A percentile compares a stretch with the other conserved stretches of the same genome.
Conservation (phyloP, 2,797 vertebrate species). For the Pachyuromys duprasi region DNA sequence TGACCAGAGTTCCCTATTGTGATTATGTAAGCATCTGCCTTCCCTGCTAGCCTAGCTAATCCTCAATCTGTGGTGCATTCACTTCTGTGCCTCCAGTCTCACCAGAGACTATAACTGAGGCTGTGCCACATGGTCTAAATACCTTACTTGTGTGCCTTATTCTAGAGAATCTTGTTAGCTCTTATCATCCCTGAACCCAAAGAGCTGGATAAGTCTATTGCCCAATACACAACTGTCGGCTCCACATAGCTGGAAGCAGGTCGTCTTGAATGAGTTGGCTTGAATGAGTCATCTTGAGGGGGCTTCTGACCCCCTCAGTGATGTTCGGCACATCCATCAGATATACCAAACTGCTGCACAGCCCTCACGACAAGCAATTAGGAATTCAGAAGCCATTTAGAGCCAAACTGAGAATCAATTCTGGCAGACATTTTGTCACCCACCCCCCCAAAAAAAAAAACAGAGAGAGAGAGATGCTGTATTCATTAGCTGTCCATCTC, state of each 20-base stretch:
- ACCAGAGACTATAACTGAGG: background rate
- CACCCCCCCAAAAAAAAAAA: background rate
- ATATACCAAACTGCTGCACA: background rate
- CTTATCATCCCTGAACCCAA: background rate
- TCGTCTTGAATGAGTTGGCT: background rate
- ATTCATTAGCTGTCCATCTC: background rate
- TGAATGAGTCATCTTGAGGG: no score
- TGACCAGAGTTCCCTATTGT: background rate
- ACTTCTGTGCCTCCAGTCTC: background rate
- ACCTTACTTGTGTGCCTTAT: background rate
- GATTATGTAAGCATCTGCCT: background rate
- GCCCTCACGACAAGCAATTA: conserved; percentile 2
- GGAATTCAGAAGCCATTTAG: conserved; percentile 55
- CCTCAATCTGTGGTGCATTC: background rate
- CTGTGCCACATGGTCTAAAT: accelerated
- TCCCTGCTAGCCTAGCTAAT: background rate
- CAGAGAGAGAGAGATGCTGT: background rate
- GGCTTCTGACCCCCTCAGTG: conserved; percentile 9
- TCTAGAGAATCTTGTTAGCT: background rate
- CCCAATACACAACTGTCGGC: background rate
- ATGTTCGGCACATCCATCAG: background rate
- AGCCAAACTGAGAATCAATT: conserved; percentile 25
- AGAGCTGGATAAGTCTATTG: background rate
- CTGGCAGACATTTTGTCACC: background rate
- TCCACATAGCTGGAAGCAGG: background rate